Percentiles rank a stretch among this genome's conserved stretches.
Conservation (phyloP, 2,888 invertebrate species). For the Drosophila fungiperda region DNA sequence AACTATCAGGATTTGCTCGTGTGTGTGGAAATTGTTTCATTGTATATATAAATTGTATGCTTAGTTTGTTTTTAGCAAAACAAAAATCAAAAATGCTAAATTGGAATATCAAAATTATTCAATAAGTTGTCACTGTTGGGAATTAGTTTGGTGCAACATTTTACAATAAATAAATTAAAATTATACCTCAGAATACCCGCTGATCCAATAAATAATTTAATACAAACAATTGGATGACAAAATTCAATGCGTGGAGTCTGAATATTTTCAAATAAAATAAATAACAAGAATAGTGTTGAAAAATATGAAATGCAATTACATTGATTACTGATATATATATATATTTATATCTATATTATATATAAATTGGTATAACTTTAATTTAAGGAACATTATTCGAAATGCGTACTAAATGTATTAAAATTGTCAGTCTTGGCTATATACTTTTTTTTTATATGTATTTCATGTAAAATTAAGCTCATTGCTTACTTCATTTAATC, state of each 20-base stretch:
- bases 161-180: constrained; percentile 21
- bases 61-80: constrained; percentile 6
- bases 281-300: background rate
- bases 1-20: background rate
- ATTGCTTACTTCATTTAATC: background rate
- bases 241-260: background rate
- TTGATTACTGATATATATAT: background rate
- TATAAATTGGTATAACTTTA: background rate
- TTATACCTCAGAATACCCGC: constrained; percentile 7
- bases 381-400: background rate
- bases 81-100: constrained; percentile 21
- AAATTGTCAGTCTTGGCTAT: background rate
- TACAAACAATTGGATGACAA: background rate
- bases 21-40: constrained; percentile 1
- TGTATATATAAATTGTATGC: constrained; percentile 36
- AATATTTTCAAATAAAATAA: constrained; percentile 14
- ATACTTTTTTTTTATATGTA: background rate
- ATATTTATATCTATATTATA: background rate
- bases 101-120: constrained; percentile 14
- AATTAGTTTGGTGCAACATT: constrained; percentile 5
- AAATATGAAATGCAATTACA: background rate
- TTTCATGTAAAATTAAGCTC: background rate
- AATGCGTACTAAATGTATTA: background rate
- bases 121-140: constrained; percentile 9
- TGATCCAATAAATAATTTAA: constrained; percentile 28